A percentile compares a stretch with the other conserved stretches of the same genome.
Evolutionary conservation across 1,140 invertebrate species (phyloP).

Genomic region (Fopius arisanus): DNA sequence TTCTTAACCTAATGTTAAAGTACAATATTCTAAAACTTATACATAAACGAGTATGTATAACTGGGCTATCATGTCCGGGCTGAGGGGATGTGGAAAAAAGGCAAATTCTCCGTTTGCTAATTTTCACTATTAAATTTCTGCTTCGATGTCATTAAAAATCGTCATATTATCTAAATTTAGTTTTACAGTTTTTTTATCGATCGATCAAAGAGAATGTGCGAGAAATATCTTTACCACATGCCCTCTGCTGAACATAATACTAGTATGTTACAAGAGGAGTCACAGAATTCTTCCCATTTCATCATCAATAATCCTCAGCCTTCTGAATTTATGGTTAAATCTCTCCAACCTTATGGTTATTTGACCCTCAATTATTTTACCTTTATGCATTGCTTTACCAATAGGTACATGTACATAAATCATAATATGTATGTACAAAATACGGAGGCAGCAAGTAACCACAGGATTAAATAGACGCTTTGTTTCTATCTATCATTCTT

Average conservation of each 20-base stretch:
- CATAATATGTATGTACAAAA: constrained; percentile 40
- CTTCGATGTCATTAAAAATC: too few species aligned
- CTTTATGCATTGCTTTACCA: constrained; percentile 15
- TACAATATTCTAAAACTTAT: constrained; percentile 48
- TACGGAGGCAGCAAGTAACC: constrained; percentile 34
- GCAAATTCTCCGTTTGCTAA: background rate
- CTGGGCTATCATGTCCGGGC: constrained; percentile 30
- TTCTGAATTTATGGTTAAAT: background rate
- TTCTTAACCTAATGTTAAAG: constrained; percentile 32
- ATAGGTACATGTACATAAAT: constrained; percentile 39
- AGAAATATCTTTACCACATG: background rate
- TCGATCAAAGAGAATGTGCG: background rate
- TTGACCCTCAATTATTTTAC: background rate
- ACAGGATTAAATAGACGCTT: constrained; percentile 23
- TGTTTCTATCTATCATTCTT: constrained; percentile 21
- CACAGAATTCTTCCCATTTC: constrained; percentile 11
- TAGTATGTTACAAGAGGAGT: constrained; percentile 37
- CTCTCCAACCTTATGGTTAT: background rate
- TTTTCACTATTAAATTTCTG: too few species aligned
- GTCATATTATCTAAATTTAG: too few species aligned
- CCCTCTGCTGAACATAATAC: constrained; percentile 25
- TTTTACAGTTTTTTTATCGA: background rate
- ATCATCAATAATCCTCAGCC: background rate
- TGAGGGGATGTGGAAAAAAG: background rate
- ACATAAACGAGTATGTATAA: constrained; percentile 48